Evolutionary conservation across 2,797 vertebrate species (phyloP).

Genomic region (Loriculus beryllinus): DNA sequence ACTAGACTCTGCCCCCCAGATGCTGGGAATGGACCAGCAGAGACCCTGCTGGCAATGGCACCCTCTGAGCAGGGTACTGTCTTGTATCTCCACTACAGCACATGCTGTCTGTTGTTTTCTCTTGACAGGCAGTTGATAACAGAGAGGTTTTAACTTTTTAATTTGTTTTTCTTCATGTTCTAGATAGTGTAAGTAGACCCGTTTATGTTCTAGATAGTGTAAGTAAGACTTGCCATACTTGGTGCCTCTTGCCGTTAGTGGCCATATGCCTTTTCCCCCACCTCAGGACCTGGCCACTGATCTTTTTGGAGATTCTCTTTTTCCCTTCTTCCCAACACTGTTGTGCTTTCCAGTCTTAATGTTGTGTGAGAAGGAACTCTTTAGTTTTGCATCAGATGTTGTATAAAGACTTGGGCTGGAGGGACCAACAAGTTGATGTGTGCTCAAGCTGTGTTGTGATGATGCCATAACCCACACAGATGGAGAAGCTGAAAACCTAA

Average conservation of each 20-base stretch:
- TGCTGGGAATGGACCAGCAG: not conserved
- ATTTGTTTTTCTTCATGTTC: not conserved
- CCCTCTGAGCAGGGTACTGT: not conserved
- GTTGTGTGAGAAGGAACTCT: not conserved
- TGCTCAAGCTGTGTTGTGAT: not conserved
- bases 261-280: not conserved
- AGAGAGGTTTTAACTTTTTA: not conserved
- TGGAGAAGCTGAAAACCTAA: not conserved
- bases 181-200: accelerated
- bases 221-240: not conserved
- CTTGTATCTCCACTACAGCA: not conserved
- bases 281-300: not conserved
- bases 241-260: not conserved
- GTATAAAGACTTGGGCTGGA: not conserved
- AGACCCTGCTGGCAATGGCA: not conserved
- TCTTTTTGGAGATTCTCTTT: not conserved
- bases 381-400: not conserved
- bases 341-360: not conserved
- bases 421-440: not conserved
- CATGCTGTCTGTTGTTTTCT: not conserved
- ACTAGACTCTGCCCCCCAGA: not conserved
- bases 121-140: not conserved
- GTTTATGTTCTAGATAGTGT: accelerated
- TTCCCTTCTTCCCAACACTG: not conserved
- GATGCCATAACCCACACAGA: not conserved